Evolutionary conservation across 1,140 invertebrate genomes (phyloP), one percentile per base, ranked within the genome.

Genomic region (Saccostrea glomerata): DNA sequence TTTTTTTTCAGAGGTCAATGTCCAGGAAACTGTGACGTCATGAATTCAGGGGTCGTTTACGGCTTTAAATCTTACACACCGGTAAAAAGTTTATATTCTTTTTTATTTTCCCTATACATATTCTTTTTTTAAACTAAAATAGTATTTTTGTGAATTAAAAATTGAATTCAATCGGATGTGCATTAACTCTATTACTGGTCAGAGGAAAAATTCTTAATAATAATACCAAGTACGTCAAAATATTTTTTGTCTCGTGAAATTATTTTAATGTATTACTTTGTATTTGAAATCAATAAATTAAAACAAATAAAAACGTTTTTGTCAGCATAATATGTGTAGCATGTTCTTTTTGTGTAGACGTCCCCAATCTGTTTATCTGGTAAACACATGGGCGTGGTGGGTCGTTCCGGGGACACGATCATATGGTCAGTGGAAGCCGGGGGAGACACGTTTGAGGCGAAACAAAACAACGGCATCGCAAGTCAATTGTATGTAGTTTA

Each of bases 341-440:
- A 60, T 11, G 36, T 30, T 11, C 58, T 63, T 23, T 40, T 13
- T 1, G 25, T 56, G 11, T 20, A 88, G 87, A 60, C 15, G 17
- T 88, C 87, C n/a, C 55, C 40, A 20, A 60, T 88, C 11, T 88
- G 87, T 20, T 36, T 88, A 12, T 56, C 87, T 3, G 84, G n/a
- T 2, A 40, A 82, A 77, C 87, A 88, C 30, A 15, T 63, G 3
- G 84, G 87, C 9, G 70, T 63, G 1, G 40, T 77, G 17, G 55
- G 56, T 11, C 73, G 55, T 1, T 63, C 60, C 1, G 84, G 84
- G 55, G 84, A 88, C 47, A 88, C 25, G 15, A 54, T 77, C 0
- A 77, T 88, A 13, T 88, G 87, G 87, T 85, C 87, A 1, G 66
- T 88, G 54, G 84, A 73, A 0, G 60, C 47, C 3, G 60, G 82